These are phyloP conservation scores for Lepidurus arcticus DNA, from an alignment of 1,140 invertebrate genomes.

Conservation along the genomic window DNA sequence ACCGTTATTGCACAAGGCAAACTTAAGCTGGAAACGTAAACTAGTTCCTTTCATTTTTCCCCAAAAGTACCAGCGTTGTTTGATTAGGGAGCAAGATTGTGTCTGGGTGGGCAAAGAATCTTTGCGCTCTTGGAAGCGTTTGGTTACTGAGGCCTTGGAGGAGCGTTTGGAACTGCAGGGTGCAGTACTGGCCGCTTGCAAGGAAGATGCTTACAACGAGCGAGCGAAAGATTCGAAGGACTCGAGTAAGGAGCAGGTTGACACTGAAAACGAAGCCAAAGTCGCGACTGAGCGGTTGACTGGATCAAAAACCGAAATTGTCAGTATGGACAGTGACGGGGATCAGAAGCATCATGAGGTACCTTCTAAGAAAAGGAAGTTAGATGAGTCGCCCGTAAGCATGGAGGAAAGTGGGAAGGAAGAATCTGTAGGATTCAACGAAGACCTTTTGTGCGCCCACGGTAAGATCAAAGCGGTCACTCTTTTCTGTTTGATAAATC, in stretches of 20 bases:
- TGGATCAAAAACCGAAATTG: background rate
- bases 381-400: slow-evolving; percentile 28
- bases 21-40: slow-evolving; percentile 37
- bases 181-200: slow-evolving; percentile 33
- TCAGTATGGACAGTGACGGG: background rate
- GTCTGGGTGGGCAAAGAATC: slow-evolving; percentile 49
- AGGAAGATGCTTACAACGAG: slow-evolving; percentile 25
- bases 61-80: background rate
- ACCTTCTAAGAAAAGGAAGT: slow-evolving; percentile 9
- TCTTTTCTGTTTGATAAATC: background rate
- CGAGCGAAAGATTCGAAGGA: slow-evolving; percentile 20
- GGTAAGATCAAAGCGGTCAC: slow-evolving; percentile 38
- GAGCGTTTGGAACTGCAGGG: background rate
- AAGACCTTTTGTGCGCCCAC: slow-evolving; percentile 54
- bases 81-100: slow-evolving; percentile 30
- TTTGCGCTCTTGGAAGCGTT: slow-evolving; percentile 44
- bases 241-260: slow-evolving; percentile 17
- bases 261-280: background rate
- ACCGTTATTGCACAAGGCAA: slow-evolving; percentile 42
- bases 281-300: background rate
- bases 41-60: background rate
- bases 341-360: background rate
- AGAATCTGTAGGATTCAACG: slow-evolving; percentile 48
- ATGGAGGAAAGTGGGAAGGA: slow-evolving; percentile 5
- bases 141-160: slow-evolving; percentile 40